phyloP scores from a whole-genome alignment of 2,888 invertebrate species.

The Galeopsomyia nigrocyanea region DNA sequence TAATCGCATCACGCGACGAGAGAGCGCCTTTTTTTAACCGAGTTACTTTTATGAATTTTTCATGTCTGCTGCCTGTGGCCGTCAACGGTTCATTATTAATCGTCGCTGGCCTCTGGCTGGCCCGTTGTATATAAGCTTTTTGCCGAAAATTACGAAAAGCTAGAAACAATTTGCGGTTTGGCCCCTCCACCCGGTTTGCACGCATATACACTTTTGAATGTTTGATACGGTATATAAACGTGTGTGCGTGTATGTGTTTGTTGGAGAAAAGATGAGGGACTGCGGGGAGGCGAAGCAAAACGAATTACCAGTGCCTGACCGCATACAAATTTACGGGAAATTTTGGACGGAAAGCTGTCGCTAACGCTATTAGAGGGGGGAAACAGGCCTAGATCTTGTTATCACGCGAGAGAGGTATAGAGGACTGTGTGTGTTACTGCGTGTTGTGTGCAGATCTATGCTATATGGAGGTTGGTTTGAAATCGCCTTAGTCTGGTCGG shows the following conservation, averaged over 20 bases:
- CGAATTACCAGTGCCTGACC: slow-evolving; percentile 45
- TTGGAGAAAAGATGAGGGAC: too few species aligned
- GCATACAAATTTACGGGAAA: slow-evolving; percentile 47
- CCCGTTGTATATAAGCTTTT: slow-evolving; percentile 24
- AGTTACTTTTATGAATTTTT: slow-evolving; percentile 40
- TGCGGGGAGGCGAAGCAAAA: slow-evolving; percentile 47
- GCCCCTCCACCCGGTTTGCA: slow-evolving; percentile 15
- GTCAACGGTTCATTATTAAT: slow-evolving; percentile 42
- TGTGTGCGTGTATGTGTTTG: slow-evolving; percentile 28
- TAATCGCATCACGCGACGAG: slow-evolving; percentile 19
- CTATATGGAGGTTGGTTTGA: neutral
- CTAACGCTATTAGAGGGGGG: neutral
- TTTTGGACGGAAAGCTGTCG: slow-evolving; percentile 35
- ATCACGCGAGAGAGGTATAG: slow-evolving; percentile 18
- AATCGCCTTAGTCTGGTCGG: slow-evolving; percentile 27
- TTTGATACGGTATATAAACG: slow-evolving; percentile 38
- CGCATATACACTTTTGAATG: slow-evolving; percentile 39
- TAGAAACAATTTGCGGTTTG: slow-evolving; percentile 46
- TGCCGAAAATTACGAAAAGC: slow-evolving; percentile 44
- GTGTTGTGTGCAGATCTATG: neutral
- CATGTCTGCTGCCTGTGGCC: slow-evolving; percentile 16
- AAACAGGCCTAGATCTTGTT: slow-evolving; percentile 47
- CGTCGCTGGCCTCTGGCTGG: neutral
- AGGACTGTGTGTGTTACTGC: slow-evolving; percentile 4
- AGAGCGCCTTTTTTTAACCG: slow-evolving; percentile 17